A percentile compares a stretch with the other conserved stretches of the same genome.
These are phyloP conservation scores for Zygothrica quintamaculata DNA, from an alignment of 2,888 invertebrate genomes.

Conservation along the genomic window DNA sequence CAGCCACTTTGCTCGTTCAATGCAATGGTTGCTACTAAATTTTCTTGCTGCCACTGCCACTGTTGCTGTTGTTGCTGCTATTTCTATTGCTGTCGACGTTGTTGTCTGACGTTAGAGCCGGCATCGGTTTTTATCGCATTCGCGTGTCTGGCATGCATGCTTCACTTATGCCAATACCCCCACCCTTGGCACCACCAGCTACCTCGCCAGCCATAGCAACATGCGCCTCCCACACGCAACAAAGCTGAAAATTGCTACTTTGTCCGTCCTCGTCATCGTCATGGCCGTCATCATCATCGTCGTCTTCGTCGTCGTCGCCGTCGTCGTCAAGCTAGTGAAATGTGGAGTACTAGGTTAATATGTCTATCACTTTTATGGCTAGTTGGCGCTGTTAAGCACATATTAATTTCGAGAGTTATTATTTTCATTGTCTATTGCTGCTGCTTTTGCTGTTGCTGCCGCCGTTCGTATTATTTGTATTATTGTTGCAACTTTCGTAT, in stretches of 20 bases:
- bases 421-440: conserved; percentile 1
- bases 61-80: conserved; percentile 10
- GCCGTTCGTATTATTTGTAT: not conserved
- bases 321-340: conserved; percentile 42
- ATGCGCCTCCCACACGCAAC: conserved; percentile 63
- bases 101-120: no score
- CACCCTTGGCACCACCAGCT: conserved; percentile 7
- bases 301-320: conserved; percentile 8
- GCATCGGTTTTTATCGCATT: conserved; percentile 67
- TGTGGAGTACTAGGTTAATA: conserved; percentile 77
- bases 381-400: conserved; percentile 67
- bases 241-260: conserved; percentile 78
- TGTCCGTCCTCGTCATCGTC: conserved; percentile 48
- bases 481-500: conserved; percentile 43
- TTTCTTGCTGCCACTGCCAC: conserved; percentile 28
- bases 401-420: conserved; percentile 54
- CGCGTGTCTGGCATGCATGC: conserved; percentile 76
- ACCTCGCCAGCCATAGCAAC: not conserved
- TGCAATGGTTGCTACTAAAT: conserved; percentile 62
- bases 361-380: conserved; percentile 76
- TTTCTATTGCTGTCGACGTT: not conserved
- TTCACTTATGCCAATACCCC: conserved; percentile 58
- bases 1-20: conserved; percentile 26
- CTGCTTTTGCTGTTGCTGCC: conserved; percentile 1
- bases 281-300: conserved; percentile 17